These are phyloP conservation scores for Arbacia lixula DNA, from an alignment of 53 echinoderm and acorn worm species.

Conservation along the genomic window DNA sequence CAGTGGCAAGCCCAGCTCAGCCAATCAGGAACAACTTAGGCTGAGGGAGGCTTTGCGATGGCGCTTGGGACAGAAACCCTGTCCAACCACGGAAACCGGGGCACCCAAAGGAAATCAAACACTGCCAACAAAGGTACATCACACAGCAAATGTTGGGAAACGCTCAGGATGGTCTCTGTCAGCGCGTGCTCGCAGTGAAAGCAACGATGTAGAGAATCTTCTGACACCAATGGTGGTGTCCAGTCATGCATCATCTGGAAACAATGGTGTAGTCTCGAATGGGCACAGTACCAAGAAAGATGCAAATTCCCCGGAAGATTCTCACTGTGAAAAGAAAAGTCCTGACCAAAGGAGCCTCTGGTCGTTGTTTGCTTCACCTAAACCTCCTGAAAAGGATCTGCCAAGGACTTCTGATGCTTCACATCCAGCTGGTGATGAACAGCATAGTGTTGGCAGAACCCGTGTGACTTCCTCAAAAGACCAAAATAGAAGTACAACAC, in stretches of 20 bases:
- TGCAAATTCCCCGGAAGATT: not conserved
- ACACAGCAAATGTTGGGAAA: not conserved
- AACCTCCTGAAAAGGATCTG: conserved; percentile 4
- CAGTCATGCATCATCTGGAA: not conserved
- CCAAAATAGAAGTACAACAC: too few relatives aligned
- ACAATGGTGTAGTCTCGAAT: not conserved
- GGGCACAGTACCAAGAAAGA: not conserved
- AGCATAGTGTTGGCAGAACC: too few relatives aligned
- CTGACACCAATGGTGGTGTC: not conserved
- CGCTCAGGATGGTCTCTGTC: conserved; percentile 35
- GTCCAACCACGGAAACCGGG: not conserved
- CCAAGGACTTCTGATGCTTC: too few relatives aligned
- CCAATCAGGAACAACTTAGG: conserved; percentile 25
- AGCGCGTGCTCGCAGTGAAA: not conserved
- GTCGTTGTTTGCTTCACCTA: conserved; percentile 33
- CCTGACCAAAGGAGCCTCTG: conserved; percentile 39
- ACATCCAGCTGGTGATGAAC: too few relatives aligned
- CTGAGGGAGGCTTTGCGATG: conserved; percentile 14
- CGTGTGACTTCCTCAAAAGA: too few relatives aligned
- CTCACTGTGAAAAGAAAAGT: conserved; percentile 12
- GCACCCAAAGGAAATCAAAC: not conserved
- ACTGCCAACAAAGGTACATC: not conserved
- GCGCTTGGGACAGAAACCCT: not conserved
- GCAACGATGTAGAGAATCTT: not conserved
- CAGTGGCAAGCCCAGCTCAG: conserved; percentile 14